phyloP scores from a whole-genome alignment of 2,113 vertebrate species.

The Noctilio leporinus region DNA sequence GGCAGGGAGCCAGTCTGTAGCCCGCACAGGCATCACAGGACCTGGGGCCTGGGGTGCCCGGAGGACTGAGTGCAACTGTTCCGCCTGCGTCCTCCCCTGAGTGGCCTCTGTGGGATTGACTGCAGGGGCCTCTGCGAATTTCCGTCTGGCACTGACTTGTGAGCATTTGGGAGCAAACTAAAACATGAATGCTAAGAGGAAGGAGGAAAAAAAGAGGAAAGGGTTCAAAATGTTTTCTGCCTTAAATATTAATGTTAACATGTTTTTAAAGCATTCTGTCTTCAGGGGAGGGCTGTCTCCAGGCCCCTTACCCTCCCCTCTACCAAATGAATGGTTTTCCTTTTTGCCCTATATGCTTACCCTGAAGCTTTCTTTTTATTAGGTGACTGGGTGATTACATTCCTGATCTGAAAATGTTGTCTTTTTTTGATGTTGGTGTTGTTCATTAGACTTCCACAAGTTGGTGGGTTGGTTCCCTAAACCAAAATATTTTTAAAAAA shows the following conservation, averaged over 20 bases:
- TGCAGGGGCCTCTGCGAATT: slow-evolving; percentile 89
- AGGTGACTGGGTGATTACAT: slow-evolving; percentile 61
- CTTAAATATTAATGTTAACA: slow-evolving; percentile 77
- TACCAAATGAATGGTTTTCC: slow-evolving; percentile 65
- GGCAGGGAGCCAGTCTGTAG: slow-evolving; percentile 75
- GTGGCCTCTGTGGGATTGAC: slow-evolving; percentile 92
- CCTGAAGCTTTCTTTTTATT: slow-evolving; percentile 72
- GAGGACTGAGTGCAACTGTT: slow-evolving; percentile 89
- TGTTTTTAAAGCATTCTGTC: slow-evolving; percentile 72
- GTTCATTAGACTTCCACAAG: slow-evolving; percentile 13
- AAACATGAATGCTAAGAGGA: slow-evolving; percentile 90
- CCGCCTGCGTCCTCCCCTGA: slow-evolving; percentile 89
- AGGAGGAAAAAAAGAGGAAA: slow-evolving; percentile 71
- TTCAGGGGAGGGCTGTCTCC: slow-evolving; percentile 33
- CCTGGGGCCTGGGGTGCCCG: slow-evolving; percentile 85
- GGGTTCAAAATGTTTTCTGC: slow-evolving; percentile 77
- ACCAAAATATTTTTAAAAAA: slow-evolving; percentile 42
- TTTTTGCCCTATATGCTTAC: slow-evolving; percentile 39
- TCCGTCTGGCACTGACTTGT: slow-evolving; percentile 93
- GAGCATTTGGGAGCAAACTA: slow-evolving; percentile 95
- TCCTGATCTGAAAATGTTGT: slow-evolving; percentile 52
- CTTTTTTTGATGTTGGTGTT: slow-evolving; percentile 61
- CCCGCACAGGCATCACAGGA: slow-evolving; percentile 86
- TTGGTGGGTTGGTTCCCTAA: slow-evolving; percentile 6
- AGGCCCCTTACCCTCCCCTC: slow-evolving; percentile 38